phyloP scores from a whole-genome alignment of 2,888 invertebrate species.

The Heliconius hortense region DNA sequence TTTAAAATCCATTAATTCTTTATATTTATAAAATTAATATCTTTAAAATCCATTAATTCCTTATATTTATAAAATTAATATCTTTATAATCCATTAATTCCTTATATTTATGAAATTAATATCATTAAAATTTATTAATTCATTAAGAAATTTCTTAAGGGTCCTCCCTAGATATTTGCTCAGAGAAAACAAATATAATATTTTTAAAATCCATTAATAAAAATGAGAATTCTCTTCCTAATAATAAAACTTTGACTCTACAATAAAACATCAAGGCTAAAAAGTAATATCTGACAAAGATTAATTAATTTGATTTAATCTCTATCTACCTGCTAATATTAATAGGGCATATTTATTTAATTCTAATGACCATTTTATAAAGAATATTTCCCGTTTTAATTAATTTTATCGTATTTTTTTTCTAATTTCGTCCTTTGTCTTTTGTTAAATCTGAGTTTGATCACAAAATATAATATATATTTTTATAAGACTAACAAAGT shows the following conservation, averaged over 20 bases:
- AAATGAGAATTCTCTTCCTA: neutral
- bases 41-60: too few relatives aligned
- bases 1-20: too few relatives aligned
- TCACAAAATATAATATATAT: neutral
- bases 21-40: too few relatives aligned
- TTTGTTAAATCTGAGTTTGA: neutral
- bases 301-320: constrained; percentile 1
- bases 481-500: neutral
- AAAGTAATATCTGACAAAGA: constrained; percentile 8
- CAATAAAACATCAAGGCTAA: neutral
- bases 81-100: too few relatives aligned
- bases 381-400: constrained; percentile 1
- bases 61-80: too few relatives aligned
- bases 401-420: neutral
- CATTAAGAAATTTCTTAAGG: too few relatives aligned
- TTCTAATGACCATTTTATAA: neutral
- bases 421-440: neutral
- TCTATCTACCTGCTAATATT: neutral
- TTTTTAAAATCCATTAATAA: too few relatives aligned
- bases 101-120: too few relatives aligned
- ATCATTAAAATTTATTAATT: too few relatives aligned
- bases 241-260: neutral
- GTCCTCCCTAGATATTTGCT: too few relatives aligned
- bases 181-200: too few relatives aligned
- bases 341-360: neutral